Base-by-base conservation (phyloP, 2,888 invertebrate genomes). In the Merodon equestris region DNA sequence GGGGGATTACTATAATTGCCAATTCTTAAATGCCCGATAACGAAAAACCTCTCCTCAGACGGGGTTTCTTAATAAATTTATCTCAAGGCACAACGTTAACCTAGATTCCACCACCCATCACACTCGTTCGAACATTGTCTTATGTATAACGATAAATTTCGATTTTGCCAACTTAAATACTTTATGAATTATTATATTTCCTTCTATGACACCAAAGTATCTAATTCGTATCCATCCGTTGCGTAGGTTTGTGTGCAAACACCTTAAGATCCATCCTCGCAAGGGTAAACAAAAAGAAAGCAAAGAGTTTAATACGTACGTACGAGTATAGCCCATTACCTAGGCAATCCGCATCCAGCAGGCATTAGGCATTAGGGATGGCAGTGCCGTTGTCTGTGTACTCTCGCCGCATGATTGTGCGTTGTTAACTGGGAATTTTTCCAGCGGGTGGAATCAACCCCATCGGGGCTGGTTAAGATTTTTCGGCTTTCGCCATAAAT, bases 101-200 rank as follows among this genome's bases (percentile, higher is more conserved):
- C 81, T 66, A 74, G 61, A 81, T 83, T 83, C 82, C 83, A 71
- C 85, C 87, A 85, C 27, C 27, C 27, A 27, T 27, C 27, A 7
- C 27, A 27, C 27, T 27, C 27, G 27, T 27, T 27, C 27, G 27
- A 27, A 27, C 27, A 27, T 27, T 27, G 27, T 84, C 86, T 85
- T 86, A 85, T 85, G 84, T 86, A 87, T 84, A 85, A 87, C 85
- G 86, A 87, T 88, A 87, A 87, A 88, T 87, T 88, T 88, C 86
- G 88, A 87, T 88, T 87, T 86, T 83, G 85, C 84, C 84, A 84
- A 85, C 83, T 84, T 86, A 86, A 87, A 87, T 86, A 86, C 87
- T 86, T 87, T 85, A 86, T 87, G 88, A 88, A 88, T 88, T 87
- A 87, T 87, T 79, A 7, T 27, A 27, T 7, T 79, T 64, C 79